Evolutionary conservation across 2,888 invertebrate species (phyloP), one percentile per base, ranked within the genome.

Genomic region (Orthonevra nobilis): DNA sequence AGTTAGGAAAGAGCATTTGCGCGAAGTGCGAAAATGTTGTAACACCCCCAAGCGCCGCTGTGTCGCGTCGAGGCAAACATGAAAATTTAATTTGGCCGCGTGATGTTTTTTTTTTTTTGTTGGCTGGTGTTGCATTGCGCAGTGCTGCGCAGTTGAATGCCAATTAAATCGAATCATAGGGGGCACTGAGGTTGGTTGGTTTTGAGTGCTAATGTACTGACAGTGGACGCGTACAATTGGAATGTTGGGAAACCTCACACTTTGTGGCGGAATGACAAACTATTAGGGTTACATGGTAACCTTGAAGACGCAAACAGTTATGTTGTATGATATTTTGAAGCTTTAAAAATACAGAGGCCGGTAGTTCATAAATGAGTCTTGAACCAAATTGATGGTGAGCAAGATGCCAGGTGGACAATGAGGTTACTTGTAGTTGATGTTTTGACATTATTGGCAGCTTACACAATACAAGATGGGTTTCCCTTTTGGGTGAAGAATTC

Each of bases 1-100:
- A 36, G 50, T 38, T 40, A 60, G 28, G 40, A 60, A 69, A 69
- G 17, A 10, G 10, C 44, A 63, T 44, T 58, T 70, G 40, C 58
- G 32, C 58, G 58, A 70, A 77, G 70, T 72, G 70, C 70, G 58
- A 69, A 60, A 50, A 77, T 77, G 50, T 64, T 60, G 77, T 50
- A 77, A 70, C 5, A 4, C 52, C 42, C 17, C 20, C 17, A 23
- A 30, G 30, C 38, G 26, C 10, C 7, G 20, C n/a, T n/a, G n/a
- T n/a, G n/a, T n/a, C 28, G 2, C 23, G n/a, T 23, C 23, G 5
- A 46, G 34, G 34, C 36, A 23, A 17, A 58, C 58, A 48, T 40
- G 40, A 42, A 58, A 38, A 38, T 69, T 20, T 69, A 40, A 68
- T 58, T 68, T 68, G 30, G 56, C 17, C 38, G 58, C 40, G 30